Evolutionary conservation across 2,888 invertebrate species (phyloP).

Genomic region (Acrocyrtus sp.): DNA sequence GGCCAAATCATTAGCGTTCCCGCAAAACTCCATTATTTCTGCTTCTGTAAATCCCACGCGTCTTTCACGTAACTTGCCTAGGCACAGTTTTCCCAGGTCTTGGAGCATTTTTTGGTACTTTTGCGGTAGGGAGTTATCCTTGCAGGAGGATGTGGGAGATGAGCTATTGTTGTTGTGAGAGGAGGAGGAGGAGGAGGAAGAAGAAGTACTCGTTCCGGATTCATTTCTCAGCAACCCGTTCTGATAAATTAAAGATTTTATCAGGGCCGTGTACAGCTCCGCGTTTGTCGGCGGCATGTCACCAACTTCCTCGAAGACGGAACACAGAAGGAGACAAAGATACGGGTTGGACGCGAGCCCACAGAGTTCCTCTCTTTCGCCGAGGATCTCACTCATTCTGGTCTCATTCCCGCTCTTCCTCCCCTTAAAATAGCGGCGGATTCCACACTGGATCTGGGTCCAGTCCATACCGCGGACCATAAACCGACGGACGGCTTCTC

Average conservation of each 20-base stretch:
- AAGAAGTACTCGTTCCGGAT: constrained; percentile 62
- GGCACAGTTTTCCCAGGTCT: constrained; percentile 70
- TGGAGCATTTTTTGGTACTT: constrained; percentile 69
- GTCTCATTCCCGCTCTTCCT: constrained; percentile 60
- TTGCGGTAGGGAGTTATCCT: constrained; percentile 64
- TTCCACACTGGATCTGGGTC: constrained; percentile 60
- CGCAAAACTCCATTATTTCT: constrained; percentile 68
- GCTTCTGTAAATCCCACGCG: constrained; percentile 68
- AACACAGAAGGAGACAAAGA: constrained; percentile 70
- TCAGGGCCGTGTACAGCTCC: constrained; percentile 67
- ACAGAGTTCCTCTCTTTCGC: constrained; percentile 64
- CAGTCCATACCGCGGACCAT: constrained; percentile 60
- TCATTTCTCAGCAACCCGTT: constrained; percentile 65
- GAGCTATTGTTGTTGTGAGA: constrained; percentile 27
- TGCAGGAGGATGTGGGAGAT: constrained; percentile 26
- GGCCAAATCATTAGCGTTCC: constrained; percentile 65
- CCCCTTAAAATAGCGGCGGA: constrained; percentile 61
- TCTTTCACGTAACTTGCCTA: constrained; percentile 68
- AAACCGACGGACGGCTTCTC: constrained; percentile 48
- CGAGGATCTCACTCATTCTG: constrained; percentile 61
- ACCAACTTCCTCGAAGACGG: constrained; percentile 69
- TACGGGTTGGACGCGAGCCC: constrained; percentile 70
- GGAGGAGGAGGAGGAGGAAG: constrained; percentile 12
- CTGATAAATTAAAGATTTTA: constrained; percentile 68
- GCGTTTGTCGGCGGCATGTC: constrained; percentile 67